A percentile compares a stretch with the other conserved stretches of the same genome.
These are phyloP conservation scores for Eristalis pertinax DNA, from an alignment of 2,888 invertebrate genomes.

Conservation along the genomic window DNA sequence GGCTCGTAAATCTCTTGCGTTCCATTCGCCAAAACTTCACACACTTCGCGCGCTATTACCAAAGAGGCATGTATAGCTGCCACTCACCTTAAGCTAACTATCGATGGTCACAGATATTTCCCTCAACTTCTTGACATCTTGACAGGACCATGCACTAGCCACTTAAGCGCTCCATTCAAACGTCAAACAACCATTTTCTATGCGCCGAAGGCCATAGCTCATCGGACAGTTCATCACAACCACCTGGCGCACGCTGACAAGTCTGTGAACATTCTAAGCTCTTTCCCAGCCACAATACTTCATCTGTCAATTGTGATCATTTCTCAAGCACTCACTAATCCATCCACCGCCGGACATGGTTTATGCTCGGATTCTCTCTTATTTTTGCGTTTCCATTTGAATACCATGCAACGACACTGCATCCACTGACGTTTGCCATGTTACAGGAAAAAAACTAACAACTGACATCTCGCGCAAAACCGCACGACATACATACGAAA, in stretches of 20 bases:
- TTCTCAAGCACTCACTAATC: background rate
- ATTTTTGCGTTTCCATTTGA: background rate
- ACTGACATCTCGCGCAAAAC: background rate
- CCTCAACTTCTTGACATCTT: background rate
- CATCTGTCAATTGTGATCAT: background rate
- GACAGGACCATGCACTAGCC: background rate
- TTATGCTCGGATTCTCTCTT: constrained; percentile 1
- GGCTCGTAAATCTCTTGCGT: no score
- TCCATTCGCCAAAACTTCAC: no score
- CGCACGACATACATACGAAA: background rate
- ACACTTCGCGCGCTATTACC: no score
- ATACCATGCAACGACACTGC: constrained; percentile 9
- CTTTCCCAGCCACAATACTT: no score
- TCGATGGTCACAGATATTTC: background rate
- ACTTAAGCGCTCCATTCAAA: background rate
- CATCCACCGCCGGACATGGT: no score
- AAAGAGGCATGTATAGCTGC: background rate
- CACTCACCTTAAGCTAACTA: background rate
- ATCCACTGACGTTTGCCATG: constrained; percentile 10
- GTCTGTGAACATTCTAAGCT: background rate
- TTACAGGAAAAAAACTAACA: background rate
- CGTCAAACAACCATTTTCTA: background rate
- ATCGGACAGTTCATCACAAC: background rate
- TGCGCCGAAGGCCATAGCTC: background rate
- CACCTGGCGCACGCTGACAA: background rate